Evolutionary conservation across 2,113 vertebrate species (phyloP).

Genomic region (Petaurus breviceps): DNA sequence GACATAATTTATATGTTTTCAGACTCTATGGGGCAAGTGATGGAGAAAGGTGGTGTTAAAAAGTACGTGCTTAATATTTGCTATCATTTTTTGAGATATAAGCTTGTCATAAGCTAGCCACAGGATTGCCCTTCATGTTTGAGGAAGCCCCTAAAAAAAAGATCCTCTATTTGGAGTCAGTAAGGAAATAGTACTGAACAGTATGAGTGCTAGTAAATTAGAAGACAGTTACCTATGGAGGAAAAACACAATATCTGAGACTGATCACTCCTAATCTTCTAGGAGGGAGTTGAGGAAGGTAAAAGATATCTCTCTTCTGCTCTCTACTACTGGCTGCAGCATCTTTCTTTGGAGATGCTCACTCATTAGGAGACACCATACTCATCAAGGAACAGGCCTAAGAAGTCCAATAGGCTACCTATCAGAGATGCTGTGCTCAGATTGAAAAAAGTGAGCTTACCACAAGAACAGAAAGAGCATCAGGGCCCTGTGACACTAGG

Average conservation of each 20-base stretch:
- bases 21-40: not conserved
- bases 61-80: not conserved
- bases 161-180: not conserved
- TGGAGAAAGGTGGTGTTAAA: not conserved
- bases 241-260: not conserved
- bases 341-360: too few relatives aligned
- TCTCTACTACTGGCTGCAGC: too few relatives aligned
- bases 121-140: not conserved
- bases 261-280: not conserved
- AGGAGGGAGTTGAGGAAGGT: not conserved
- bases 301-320: too few relatives aligned
- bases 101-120: not conserved
- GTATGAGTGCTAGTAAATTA: not conserved
- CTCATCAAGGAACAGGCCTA: not conserved
- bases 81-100: not conserved
- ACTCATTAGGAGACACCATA: not conserved
- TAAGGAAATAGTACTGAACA: not conserved
- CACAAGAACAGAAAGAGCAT: not conserved
- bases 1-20: not conserved
- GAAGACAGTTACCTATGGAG: not conserved
- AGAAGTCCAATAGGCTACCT: not conserved
- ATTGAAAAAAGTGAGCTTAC: not conserved
- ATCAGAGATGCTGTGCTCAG: too few relatives aligned
- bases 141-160: not conserved
- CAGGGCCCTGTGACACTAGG: not conserved